phyloP scores from a whole-genome alignment of 1,140 invertebrate species.

The Drosophila bocqueti region DNA sequence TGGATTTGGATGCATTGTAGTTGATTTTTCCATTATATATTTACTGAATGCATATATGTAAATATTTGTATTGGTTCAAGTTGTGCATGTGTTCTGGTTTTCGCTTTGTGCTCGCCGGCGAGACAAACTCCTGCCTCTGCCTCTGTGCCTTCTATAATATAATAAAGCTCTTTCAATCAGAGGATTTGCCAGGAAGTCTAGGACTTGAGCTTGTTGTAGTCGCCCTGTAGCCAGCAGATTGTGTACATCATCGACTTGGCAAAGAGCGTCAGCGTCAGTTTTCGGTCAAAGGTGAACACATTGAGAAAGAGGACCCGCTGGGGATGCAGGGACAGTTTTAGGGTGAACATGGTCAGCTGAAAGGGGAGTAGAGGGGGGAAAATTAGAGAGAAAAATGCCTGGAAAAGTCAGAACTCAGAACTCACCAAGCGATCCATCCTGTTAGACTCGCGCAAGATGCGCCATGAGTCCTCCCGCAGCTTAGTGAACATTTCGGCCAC shows the following conservation, averaged over 20 bases:
- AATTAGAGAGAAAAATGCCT: not conserved
- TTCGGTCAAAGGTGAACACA: conserved; percentile 43
- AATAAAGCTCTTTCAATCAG: conserved; percentile 15
- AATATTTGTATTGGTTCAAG: conserved; percentile 28
- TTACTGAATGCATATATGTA: conserved; percentile 36
- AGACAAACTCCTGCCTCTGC: conserved; percentile 7
- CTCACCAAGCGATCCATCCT: conserved; percentile 24
- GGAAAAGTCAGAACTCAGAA: not conserved
- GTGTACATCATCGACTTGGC: conserved; percentile 45
- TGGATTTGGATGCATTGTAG: conserved; percentile 44
- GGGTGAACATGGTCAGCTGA: conserved; percentile 42
- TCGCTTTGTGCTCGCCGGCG: conserved; percentile 11
- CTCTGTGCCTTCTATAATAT: not conserved
- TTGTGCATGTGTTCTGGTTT: conserved; percentile 48
- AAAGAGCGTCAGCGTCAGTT: conserved; percentile 39
- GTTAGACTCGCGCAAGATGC: conserved; percentile 16
- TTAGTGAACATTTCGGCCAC: conserved; percentile 31
- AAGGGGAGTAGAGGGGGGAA: not conserved
- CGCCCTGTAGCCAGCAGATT: conserved; percentile 51
- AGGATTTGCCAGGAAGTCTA: conserved; percentile 13
- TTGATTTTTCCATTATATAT: conserved; percentile 50
- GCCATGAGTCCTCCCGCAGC: conserved; percentile 9
- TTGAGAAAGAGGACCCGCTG: conserved; percentile 42
- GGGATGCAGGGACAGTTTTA: conserved; percentile 36
- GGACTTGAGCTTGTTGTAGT: conserved; percentile 43